phyloP scores from a whole-genome alignment of 2,797 vertebrate species.

The Poeciliopsis infans region DNA sequence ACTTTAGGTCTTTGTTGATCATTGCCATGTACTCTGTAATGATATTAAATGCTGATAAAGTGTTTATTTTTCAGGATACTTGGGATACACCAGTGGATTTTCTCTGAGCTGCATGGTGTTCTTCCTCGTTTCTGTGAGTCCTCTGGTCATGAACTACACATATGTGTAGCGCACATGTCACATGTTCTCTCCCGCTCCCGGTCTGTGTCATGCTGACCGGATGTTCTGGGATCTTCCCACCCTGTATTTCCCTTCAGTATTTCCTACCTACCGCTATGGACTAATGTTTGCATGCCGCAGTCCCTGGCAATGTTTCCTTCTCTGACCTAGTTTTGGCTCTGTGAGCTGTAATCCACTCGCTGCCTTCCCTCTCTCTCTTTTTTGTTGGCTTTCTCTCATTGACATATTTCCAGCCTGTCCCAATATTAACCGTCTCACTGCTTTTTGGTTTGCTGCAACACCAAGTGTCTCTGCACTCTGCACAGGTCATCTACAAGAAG shows the following conservation, averaged over 20 bases:
- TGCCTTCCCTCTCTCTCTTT: slow-evolving; percentile 26
- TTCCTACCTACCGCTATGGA: slow-evolving; percentile 60
- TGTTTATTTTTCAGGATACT: slow-evolving; percentile 85
- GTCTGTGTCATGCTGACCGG: slow-evolving; percentile 9
- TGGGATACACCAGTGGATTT: slow-evolving; percentile 97
- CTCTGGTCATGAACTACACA: neutral
- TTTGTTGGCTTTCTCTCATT: slow-evolving; percentile 27
- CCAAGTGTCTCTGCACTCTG: slow-evolving; percentile 28
- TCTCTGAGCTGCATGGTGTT: slow-evolving; percentile 99
- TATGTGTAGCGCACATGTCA: neutral
- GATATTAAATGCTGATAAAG: slow-evolving; percentile 37
- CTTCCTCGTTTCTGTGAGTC: slow-evolving; percentile 92
- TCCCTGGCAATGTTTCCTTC: slow-evolving; percentile 68
- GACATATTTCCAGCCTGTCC: slow-evolving; percentile 33
- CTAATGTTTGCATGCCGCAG: slow-evolving; percentile 77
- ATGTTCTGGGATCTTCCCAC: slow-evolving; percentile 35
- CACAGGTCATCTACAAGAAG: slow-evolving; percentile 97
- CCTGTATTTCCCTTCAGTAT: slow-evolving; percentile 51
- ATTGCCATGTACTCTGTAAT: slow-evolving; percentile 2
- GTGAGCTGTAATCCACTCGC: slow-evolving; percentile 66
- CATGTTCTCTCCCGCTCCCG: slow-evolving; percentile 17
- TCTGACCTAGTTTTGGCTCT: slow-evolving; percentile 77
- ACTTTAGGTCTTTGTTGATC: neutral
- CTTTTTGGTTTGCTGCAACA: slow-evolving; percentile 25
- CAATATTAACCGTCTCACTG: slow-evolving; percentile 25